Base-by-base conservation (phyloP, 2,888 invertebrate species). In the Drosophila kanekoi region DNA sequence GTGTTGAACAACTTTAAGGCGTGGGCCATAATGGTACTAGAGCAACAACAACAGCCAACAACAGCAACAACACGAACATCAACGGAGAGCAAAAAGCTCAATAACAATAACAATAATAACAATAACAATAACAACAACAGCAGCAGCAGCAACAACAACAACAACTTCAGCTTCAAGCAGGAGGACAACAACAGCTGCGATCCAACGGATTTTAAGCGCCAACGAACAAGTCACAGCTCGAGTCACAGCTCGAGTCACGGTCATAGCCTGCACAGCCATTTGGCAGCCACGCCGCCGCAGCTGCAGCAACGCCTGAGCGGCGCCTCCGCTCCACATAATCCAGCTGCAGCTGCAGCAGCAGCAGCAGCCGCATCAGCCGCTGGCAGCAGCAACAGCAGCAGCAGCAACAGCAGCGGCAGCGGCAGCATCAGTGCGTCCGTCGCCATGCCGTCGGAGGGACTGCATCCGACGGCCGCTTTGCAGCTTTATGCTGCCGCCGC, bases 401-500 rank as follows among this genome's bases (percentile, higher is more conserved):
- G 37, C 60, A 54, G 33, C 66, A 53, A 51, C 61, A 44, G 44
- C 67, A 37, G 48, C 54, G 49, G 16, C 53, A 51, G 28, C 49
- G 58, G 16, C 44, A 61, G 16, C 37, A 68, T 35, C 64, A 52
- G 23, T 62, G 49, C n/a, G 60, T 53, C 57, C 62, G 54, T 65
- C 62, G 51, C 63, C 18, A 89, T 86, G 80, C 90, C 91, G 81
- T 90, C 91, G 89, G 91, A 91, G 78, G 90, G 91, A 38, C 73
- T 91, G 54, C 91, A 91, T 83, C 91, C 91, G 53, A 92, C 91
- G 62, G 91, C 91, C 49, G 91, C 91, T 32, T 72, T 91, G 59
- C 91, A 91, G 75, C 79, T 91, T 5, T 91, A 91, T 63, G 91
- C 91, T 23, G 91, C 91, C 44, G 91, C 91, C 58, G 91, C 92